Conservation (phyloP, 1,140 invertebrate species). For the Drosophila ananassae region DNA sequence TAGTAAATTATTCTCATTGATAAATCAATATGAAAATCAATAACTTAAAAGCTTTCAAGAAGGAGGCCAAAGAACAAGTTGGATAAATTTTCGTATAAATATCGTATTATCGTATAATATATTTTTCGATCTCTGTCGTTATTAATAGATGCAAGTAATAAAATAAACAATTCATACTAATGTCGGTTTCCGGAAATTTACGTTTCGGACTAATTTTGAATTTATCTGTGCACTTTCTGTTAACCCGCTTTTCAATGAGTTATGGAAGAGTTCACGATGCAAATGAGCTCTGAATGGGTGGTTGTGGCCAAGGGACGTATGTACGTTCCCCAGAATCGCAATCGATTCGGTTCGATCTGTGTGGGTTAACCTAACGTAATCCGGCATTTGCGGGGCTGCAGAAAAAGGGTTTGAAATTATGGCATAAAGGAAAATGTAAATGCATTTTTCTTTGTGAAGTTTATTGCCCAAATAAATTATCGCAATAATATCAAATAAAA, state of each 20-base stretch:
- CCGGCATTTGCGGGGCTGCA: slow-evolving; percentile 13
- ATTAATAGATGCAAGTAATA: slow-evolving; percentile 24
- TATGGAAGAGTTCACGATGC: slow-evolving; percentile 27
- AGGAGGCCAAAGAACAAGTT: too few species aligned
- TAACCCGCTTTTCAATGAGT: slow-evolving; percentile 45
- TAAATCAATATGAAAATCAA: too few species aligned
- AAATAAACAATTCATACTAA: slow-evolving; percentile 52
- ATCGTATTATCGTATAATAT: too few species aligned
- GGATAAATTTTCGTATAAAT: too few species aligned
- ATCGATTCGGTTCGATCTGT: slow-evolving; percentile 20
- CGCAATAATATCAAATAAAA: slow-evolving; percentile 82
- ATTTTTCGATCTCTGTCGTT: background rate
- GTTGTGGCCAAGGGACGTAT: slow-evolving; percentile 29
- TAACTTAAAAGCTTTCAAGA: too few species aligned
- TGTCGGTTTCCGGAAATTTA: slow-evolving; percentile 62
- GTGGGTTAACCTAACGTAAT: slow-evolving; percentile 34
- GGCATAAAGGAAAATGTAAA: slow-evolving; percentile 70
- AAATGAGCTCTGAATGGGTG: slow-evolving; percentile 55
- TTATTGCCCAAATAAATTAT: slow-evolving; percentile 82
- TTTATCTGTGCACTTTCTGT: slow-evolving; percentile 23
- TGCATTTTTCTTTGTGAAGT: slow-evolving; percentile 76
- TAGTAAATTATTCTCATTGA: too few species aligned
- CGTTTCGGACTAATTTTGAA: slow-evolving; percentile 33
- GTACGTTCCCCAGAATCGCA: slow-evolving; percentile 11
- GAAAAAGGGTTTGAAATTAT: slow-evolving; percentile 72